Evolutionary conservation across 1,140 invertebrate genomes (phyloP), one percentile per base, ranked within the genome.

Genomic region (Wiebesia pumilae): DNA sequence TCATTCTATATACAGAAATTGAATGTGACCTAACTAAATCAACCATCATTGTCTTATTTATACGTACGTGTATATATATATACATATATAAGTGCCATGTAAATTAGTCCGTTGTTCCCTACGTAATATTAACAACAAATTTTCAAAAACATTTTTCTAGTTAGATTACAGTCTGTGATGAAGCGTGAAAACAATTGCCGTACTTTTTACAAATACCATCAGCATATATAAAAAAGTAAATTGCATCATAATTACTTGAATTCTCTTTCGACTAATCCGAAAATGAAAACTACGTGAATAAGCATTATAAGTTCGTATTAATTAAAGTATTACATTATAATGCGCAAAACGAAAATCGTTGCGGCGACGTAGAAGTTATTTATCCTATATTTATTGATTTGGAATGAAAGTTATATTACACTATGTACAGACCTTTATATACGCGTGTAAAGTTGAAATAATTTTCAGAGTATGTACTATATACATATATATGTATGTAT

Each of bases 331-430:
- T 38, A 38, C 3, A 84, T 35, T 69, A 47, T 30, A 24, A 30
- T 77, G 58, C 54, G 21, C 38, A 33, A 84, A 78, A 65, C 71
- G 27, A 78, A 84, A 30, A 77, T 83, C 21, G 27, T 77, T 38
- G 33, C 69, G 1, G 30, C 71, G 27, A 75, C 77, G 27, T 75
- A 67, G 33, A 69, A 16, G 9, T 38, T 65, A 58, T 77, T 62
- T 16, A 35, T 58, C 4, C 33, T 51, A 71, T 75, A 10, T 79
- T 35, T 14, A 85, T 58, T 69, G 40, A 85, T 73, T 40, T 73
- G 24, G 65, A 38, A 81, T 69, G 65, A 47, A 71, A 71, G 65
- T 81, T 86, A 86, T 86, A 35, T 86, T 86, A 86, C 84, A 86
- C n/a, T 86, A 86, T 86, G 54, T 86, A 86, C 84, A 86, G 0